A percentile compares a stretch with the other conserved stretches of the same genome.
Evolutionary conservation across 1,140 invertebrate species (phyloP).

Genomic region (Aethina tumida): DNA sequence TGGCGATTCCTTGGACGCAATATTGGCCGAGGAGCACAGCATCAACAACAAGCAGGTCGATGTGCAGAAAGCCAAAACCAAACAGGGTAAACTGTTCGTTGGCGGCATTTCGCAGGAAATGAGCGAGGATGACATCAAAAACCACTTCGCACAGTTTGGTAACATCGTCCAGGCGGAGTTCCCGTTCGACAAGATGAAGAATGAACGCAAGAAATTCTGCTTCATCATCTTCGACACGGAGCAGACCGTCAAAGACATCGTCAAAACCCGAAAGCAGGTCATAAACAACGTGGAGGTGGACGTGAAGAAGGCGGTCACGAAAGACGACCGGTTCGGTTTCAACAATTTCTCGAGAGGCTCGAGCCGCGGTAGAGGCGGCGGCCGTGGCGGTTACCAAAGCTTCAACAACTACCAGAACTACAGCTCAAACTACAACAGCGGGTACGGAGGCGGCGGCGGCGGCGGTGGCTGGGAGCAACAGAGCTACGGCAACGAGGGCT

Average conservation of each 20-base stretch:
- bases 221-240: constrained; percentile 89
- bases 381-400: no score
- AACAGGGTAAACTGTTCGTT: constrained; percentile 87
- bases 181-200: constrained; percentile 90
- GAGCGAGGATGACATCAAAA: constrained; percentile 82
- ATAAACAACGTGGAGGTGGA: constrained; percentile 85
- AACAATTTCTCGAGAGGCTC: no score
- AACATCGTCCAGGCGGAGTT: constrained; percentile 87
- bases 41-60: constrained; percentile 89
- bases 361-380: no score
- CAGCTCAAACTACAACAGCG: no score
- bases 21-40: constrained; percentile 71
- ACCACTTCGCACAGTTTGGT: constrained; percentile 79
- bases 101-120: constrained; percentile 79
- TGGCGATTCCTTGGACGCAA: constrained; percentile 77
- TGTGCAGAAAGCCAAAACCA: constrained; percentile 84
- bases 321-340: no score
- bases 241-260: constrained; percentile 75
- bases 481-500: no score
- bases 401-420: no score
- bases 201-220: constrained; percentile 85
- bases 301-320: constrained; percentile 84
- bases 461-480: no score
- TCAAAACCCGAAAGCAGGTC: constrained; percentile 81
- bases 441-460: no score